A percentile compares a stretch with the other conserved stretches of the same genome.
Evolutionary conservation across 2,797 vertebrate species (phyloP).

Genomic region (Pangasius djambal): DNA sequence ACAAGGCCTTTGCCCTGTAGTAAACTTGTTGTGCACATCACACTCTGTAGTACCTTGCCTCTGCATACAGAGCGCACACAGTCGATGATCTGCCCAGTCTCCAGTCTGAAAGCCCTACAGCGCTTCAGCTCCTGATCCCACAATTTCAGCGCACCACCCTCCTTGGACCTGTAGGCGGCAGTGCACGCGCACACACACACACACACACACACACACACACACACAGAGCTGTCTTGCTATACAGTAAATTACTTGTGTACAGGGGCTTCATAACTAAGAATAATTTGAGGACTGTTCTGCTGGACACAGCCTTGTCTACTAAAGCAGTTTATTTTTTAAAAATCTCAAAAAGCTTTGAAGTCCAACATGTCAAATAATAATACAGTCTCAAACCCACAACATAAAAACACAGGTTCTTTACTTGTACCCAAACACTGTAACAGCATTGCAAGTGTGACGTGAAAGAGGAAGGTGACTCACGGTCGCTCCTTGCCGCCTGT

Average conservation of each 20-base stretch:
- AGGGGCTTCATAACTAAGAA: background rate
- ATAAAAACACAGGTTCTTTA: background rate
- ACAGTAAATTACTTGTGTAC: background rate
- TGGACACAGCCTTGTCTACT: background rate
- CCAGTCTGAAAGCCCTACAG: constrained; percentile 92
- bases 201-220: background rate
- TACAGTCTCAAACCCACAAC: background rate
- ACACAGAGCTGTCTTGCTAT: background rate
- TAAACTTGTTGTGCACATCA: background rate
- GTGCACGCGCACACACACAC: constrained; percentile 39
- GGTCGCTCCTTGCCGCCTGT: constrained; percentile 98
- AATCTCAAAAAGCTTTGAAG: background rate
- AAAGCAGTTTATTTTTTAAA: background rate
- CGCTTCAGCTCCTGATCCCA: constrained; percentile 97
- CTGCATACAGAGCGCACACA: constrained; percentile 93
- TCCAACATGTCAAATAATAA: background rate
- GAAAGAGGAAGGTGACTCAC: constrained; percentile 77
- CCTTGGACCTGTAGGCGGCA: constrained; percentile 83
- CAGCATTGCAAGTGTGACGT: background rate
- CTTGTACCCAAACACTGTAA: background rate
- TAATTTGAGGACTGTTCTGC: background rate
- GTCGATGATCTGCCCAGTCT: constrained; percentile 90
- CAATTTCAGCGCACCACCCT: constrained; percentile 93
- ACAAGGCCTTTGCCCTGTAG: background rate
- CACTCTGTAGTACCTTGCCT: constrained; percentile 80